phyloP scores from a whole-genome alignment of 2,888 invertebrate genomes.

The Syrphus vitripennis region DNA sequence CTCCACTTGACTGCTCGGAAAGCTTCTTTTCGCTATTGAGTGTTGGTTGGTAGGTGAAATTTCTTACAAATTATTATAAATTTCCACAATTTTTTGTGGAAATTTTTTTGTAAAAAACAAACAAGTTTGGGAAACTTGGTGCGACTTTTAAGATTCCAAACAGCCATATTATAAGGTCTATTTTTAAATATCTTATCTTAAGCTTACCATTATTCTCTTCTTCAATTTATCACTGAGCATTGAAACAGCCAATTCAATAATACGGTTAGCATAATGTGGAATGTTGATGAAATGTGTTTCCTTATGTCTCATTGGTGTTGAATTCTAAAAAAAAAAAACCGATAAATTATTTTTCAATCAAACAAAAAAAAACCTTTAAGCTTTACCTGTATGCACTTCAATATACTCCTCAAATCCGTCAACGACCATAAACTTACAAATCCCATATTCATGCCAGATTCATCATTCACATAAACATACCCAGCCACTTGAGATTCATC shows the following conservation, averaged over 20 bases:
- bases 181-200: not conserved
- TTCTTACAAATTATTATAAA: no score
- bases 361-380: not conserved
- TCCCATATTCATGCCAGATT: slow-evolving; percentile 91
- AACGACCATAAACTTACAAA: slow-evolving; percentile 92
- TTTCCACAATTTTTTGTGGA: no score
- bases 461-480: slow-evolving; percentile 91
- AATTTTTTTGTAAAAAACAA: no score
- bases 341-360: not conserved
- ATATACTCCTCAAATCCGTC: slow-evolving; percentile 88
- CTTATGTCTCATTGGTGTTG: slow-evolving; percentile 95
- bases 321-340: slow-evolving; percentile 83
- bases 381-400: slow-evolving; percentile 89
- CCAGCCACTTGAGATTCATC: slow-evolving; percentile 92
- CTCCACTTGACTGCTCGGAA: no score
- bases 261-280: slow-evolving; percentile 89
- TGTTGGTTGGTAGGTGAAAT: no score
- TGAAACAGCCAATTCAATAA: slow-evolving; percentile 91
- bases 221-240: slow-evolving; percentile 92
- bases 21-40: no score
- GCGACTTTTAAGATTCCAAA: no score
- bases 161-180: no score
- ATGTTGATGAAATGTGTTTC: slow-evolving; percentile 93
- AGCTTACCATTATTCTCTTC: slow-evolving; percentile 88
- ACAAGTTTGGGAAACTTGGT: no score